Percentiles rank a stretch among this genome's conserved stretches.
Evolutionary conservation across 2,888 invertebrate genomes (phyloP).

Genomic region (Romanomermis culicivorax): DNA sequence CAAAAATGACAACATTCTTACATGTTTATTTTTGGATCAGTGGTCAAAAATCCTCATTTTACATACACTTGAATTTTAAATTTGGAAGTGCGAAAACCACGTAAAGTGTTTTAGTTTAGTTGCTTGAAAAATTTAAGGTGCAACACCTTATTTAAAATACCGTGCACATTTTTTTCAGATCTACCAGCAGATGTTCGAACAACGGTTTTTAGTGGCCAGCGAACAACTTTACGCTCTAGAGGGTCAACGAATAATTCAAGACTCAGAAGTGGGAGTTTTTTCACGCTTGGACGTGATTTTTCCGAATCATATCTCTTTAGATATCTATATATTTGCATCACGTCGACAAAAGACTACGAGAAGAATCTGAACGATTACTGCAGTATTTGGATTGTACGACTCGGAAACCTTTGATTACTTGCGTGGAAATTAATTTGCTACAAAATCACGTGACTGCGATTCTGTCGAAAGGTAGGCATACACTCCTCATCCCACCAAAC

Average conservation of each 20-base stretch:
- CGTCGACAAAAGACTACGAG: slow-evolving; percentile 75
- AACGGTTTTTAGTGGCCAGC: slow-evolving; percentile 66
- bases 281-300: not conserved
- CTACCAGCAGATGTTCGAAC: slow-evolving; percentile 29
- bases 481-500: not conserved
- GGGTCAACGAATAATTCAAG: slow-evolving; percentile 75
- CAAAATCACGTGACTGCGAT: slow-evolving; percentile 74
- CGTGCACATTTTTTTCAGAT: slow-evolving; percentile 8
- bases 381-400: slow-evolving; percentile 85
- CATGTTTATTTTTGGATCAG: not conserved
- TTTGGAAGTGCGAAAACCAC: not conserved
- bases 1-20: too few relatives aligned
- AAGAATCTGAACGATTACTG: slow-evolving; percentile 74
- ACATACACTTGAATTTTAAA: slow-evolving; percentile 2
- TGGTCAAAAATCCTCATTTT: not conserved
- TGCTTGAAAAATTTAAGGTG: not conserved
- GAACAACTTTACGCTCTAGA: slow-evolving; percentile 79
- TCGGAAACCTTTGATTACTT: slow-evolving; percentile 34
- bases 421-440: slow-evolving; percentile 76
- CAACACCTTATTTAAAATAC: not conserved
- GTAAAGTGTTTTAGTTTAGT: not conserved
- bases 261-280: slow-evolving; percentile 44
- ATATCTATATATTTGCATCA: slow-evolving; percentile 78
- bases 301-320: slow-evolving; percentile 17
- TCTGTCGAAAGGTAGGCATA: slow-evolving; percentile 55